Conservation (phyloP, 2,888 invertebrate genomes). For the Synergus laeviventris region DNA sequence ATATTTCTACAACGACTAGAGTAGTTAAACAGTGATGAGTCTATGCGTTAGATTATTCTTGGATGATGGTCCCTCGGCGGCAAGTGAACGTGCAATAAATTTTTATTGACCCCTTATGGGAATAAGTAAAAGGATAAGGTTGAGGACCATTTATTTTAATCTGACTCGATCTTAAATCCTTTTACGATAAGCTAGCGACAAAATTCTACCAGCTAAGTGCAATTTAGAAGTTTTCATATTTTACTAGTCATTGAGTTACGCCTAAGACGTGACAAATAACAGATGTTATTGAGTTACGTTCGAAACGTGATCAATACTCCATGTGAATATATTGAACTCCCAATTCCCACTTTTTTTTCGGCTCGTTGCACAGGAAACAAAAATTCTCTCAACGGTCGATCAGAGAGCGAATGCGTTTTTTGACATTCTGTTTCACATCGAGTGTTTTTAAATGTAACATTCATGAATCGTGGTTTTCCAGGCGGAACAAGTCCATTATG, state of each 20-base stretch:
- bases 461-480: background rate
- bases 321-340: conserved; percentile 24
- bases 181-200: conserved; percentile 22
- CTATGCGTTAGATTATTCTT: conserved; percentile 22
- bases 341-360: background rate
- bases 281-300: conserved; percentile 21
- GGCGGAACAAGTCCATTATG: background rate
- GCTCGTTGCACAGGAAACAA: background rate
- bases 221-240: conserved; percentile 13
- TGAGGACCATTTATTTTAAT: conserved; percentile 68
- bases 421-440: background rate
- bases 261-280: conserved; percentile 32
- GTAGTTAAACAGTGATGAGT: background rate
- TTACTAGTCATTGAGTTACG: conserved; percentile 29
- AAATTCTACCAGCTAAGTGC: background rate
- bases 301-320: conserved; percentile 25
- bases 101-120: conserved; percentile 73
- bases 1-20: background rate
- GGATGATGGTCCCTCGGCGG: conserved; percentile 20
- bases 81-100: conserved; percentile 66
- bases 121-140: conserved; percentile 66
- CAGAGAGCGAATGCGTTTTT: background rate
- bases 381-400: background rate
- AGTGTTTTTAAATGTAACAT: background rate
- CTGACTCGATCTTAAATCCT: conserved; percentile 15